Conservation (phyloP, 2,888 invertebrate species). For the Malthinus seriepunctatus region DNA sequence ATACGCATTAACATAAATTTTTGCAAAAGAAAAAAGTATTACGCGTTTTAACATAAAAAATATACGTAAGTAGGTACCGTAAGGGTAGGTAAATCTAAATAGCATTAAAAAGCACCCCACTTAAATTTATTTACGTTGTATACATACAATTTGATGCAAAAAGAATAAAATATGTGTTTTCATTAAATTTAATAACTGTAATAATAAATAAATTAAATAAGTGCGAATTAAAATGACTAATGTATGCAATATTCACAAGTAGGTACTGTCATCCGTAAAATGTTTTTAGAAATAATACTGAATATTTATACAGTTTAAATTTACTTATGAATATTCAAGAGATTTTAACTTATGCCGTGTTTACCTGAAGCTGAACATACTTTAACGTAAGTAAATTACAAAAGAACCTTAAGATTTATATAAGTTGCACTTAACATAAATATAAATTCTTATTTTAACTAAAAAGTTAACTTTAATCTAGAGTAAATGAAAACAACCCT, state of each 20-base stretch:
- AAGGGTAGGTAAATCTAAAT: neutral
- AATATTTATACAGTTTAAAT: constrained; percentile 39
- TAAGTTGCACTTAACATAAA: constrained; percentile 23
- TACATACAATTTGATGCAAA: constrained; percentile 8
- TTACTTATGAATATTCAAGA: constrained; percentile 41
- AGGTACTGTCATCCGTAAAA: constrained; percentile 30
- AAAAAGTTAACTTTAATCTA: constrained; percentile 14
- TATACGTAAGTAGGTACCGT: neutral
- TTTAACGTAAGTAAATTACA: constrained; percentile 40
- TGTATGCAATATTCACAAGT: constrained; percentile 18
- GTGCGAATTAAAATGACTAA: constrained; percentile 23
- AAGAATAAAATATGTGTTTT: constrained; percentile 10
- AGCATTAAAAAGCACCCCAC: too few species aligned
- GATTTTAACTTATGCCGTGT: constrained; percentile 39
- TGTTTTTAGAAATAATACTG: constrained; percentile 36
- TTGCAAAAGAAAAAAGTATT: neutral
- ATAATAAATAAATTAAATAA: constrained; percentile 25
- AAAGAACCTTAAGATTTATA: constrained; percentile 34
- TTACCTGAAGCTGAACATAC: constrained; percentile 41
- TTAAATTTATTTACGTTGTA: too few species aligned
- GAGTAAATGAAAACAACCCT: neutral
- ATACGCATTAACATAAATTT: too few species aligned
- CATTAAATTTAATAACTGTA: constrained; percentile 23
- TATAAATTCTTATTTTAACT: constrained; percentile 24
- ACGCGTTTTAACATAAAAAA: neutral